These are phyloP conservation scores for Alces alces DNA, from an alignment of 2,113 vertebrate species.

Conservation along the genomic window DNA sequence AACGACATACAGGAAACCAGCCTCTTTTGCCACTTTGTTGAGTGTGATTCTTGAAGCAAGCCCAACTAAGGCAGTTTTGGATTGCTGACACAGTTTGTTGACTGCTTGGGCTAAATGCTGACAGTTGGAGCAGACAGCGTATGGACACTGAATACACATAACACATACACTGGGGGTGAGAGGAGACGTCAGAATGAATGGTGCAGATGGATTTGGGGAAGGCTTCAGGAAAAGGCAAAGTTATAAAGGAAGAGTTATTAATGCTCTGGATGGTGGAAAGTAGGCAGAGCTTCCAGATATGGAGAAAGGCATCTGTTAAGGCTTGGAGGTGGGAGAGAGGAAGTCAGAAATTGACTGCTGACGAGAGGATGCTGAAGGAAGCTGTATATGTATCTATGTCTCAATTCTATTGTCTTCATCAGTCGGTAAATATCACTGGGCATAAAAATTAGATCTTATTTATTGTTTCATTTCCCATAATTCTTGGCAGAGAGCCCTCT, in stretches of 20 bases:
- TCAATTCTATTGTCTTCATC: background rate
- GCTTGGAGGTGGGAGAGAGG: background rate
- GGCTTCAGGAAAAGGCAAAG: background rate
- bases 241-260: background rate
- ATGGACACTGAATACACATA: background rate
- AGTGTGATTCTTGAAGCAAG: background rate
- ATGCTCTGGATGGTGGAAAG: background rate
- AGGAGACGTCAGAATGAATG: background rate
- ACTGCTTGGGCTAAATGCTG: slow-evolving; percentile 2
- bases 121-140: background rate
- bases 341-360: background rate
- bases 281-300: background rate
- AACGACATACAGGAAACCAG: background rate
- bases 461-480: background rate
- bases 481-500: background rate
- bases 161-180: background rate
- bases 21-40: background rate
- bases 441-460: background rate
- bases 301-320: background rate
- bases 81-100: background rate
- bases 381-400: background rate
- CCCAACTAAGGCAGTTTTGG: background rate
- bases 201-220: background rate
- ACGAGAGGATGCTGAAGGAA: background rate
- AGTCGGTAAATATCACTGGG: background rate